A percentile compares a stretch with the other conserved stretches of the same genome.
These are phyloP conservation scores for Neolamprologus caudopunctatus DNA, from an alignment of 2,113 vertebrate genomes.

Conservation along the genomic window DNA sequence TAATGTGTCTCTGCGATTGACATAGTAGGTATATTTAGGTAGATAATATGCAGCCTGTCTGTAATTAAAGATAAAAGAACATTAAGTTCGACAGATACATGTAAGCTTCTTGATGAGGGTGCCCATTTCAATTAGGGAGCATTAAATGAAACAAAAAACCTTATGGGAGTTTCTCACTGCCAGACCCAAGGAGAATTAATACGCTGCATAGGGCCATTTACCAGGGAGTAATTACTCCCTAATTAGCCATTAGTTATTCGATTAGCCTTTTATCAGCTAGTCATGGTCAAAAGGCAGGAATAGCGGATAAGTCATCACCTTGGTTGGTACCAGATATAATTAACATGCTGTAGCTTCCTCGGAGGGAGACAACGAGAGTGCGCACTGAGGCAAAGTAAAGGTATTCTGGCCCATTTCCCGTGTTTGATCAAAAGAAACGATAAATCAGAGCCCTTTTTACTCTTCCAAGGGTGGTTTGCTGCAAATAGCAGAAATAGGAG, in stretches of 20 bases:
- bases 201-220: conserved; percentile 65
- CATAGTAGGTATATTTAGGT: conserved; percentile 7
- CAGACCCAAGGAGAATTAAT: conserved; percentile 69
- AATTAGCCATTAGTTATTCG: conserved; percentile 77
- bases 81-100: conserved; percentile 65
- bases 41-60: conserved; percentile 40
- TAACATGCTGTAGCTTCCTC: conserved; percentile 21
- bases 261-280: conserved; percentile 76
- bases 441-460: conserved; percentile 5
- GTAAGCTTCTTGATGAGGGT: conserved; percentile 67
- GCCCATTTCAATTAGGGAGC: conserved; percentile 72
- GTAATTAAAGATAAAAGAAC: conserved; percentile 67
- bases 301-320: conserved; percentile 66
- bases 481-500: conserved; percentile 2
- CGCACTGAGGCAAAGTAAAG: conserved; percentile 12
- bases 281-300: conserved; percentile 70
- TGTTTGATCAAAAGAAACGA: conserved; percentile 36
- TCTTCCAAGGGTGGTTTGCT: neutral
- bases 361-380: conserved; percentile 6
- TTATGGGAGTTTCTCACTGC: conserved; percentile 62
- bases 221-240: conserved; percentile 69
- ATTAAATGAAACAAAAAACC: conserved; percentile 65
- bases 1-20: conserved; percentile 22
- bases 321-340: conserved; percentile 64
- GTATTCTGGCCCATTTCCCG: conserved; percentile 35